Base-by-base conservation (phyloP, 2,888 invertebrate genomes). In the Deilephila elpenor region DNA sequence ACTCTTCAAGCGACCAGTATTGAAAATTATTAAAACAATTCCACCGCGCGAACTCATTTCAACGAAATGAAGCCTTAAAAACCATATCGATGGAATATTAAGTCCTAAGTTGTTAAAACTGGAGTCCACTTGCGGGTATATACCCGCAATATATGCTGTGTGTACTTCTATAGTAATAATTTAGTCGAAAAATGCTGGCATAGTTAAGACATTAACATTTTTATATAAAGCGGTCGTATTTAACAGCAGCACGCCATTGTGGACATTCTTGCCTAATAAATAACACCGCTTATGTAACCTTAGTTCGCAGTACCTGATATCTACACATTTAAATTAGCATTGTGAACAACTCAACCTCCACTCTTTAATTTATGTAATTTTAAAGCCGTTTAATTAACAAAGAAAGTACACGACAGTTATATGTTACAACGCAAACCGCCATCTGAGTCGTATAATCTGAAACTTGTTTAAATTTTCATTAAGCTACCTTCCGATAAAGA, bases 401-500 rank as follows among this genome's bases (percentile, higher is more conserved):
- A 67, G 64, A n/a, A 64, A 62, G 37, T 44, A 25, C 6, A 44
- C n/a, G 19, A 61, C 7, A 20, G 3, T 20, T 51, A 29, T 56
- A 32, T 62, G 34, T 34, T 19, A 32, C 72, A 19, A 59, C 44
- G 19, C 64, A 44, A 29, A 51, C 56, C 34, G 8, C 14, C 59
- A 25, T 59, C 14, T 32, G 62, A 56, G 56, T 59, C 67, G 59
- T 67, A 73, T 73, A 73, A 73, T 67, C 76, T 62, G 77, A 74
- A 78, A 78, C 80, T 76, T 77, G 80, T 83, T 81, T 79, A 76
- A 76, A 81, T 78, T 78, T 79, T 81, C 80, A 78, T 83, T 82
- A 81, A 82, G 75, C 72, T 73, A 37, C 72, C 76, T 75, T 75
- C 73, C 85, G 85, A 89, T 91, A 86, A 91, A 89, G 88, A 86